Conservation (phyloP, 2,888 invertebrate genomes). For the Nasonovia ribisnigri region DNA sequence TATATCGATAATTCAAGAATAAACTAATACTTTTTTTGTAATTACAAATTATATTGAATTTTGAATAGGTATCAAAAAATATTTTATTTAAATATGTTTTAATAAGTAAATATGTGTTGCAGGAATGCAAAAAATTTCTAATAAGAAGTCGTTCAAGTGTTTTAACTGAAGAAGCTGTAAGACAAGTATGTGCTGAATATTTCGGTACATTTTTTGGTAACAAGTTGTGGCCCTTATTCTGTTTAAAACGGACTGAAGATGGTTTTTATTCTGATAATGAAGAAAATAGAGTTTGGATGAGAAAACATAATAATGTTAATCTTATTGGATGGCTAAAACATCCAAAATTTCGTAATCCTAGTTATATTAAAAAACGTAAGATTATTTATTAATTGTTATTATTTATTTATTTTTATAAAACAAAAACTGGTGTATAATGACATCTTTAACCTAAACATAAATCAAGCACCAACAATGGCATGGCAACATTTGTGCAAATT, state of each 20-base stretch:
- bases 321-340: conserved; percentile 55
- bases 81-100: not conserved
- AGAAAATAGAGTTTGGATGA: conserved; percentile 43
- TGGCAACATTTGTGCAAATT: not conserved
- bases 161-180: conserved; percentile 36
- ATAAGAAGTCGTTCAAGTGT: conserved; percentile 11
- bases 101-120: not conserved
- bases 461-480: not conserved
- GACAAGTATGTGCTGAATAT: conserved; percentile 30
- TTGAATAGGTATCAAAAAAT: not conserved
- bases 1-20: not conserved
- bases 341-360: conserved; percentile 45
- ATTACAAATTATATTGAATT: not conserved
- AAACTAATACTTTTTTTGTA: not conserved
- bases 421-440: not conserved
- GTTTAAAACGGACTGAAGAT: conserved; percentile 71
- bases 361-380: conserved; percentile 56
- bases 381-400: not conserved
- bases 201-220: conserved; percentile 49
- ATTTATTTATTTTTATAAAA: not conserved
- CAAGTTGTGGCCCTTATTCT: conserved; percentile 71
- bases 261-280: conserved; percentile 71
- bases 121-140: conserved; percentile 52
- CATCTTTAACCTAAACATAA: not conserved
- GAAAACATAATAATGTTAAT: conserved; percentile 59